Conservation (phyloP, 2,797 vertebrate species). For the Pipistrellus pygmaeus region DNA sequence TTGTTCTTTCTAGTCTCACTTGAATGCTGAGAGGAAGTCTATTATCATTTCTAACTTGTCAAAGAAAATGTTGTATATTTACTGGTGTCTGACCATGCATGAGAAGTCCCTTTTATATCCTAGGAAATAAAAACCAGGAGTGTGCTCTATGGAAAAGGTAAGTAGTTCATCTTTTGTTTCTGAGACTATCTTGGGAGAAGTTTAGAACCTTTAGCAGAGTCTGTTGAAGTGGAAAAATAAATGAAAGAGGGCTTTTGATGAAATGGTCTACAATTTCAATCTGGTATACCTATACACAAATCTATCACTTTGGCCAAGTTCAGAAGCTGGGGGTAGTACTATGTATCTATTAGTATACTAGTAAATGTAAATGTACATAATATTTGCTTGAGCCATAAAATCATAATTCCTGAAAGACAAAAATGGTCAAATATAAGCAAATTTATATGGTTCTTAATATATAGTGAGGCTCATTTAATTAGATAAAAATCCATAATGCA, state of each 20-base stretch:
- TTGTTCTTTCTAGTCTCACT: neutral
- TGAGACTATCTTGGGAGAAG: neutral
- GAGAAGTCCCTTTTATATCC: neutral
- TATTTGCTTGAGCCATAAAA: neutral
- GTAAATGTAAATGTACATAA: neutral
- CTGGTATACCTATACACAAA: neutral
- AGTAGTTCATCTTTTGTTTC: neutral
- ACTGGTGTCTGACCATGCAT: neutral
- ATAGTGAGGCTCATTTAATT: neutral
- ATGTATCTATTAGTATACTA: neutral
- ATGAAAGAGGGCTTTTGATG: neutral
- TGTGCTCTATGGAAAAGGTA: neutral
- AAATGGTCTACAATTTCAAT: neutral
- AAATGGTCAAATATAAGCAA: constrained; percentile 5
- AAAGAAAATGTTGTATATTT: neutral
- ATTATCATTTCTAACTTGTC: constrained; percentile 22
- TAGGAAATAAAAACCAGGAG: neutral
- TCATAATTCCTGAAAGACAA: neutral
- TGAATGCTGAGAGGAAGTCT: neutral
- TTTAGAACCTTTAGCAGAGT: neutral
- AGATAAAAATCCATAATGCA: neutral
- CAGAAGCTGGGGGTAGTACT: neutral
- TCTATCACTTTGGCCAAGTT: neutral
- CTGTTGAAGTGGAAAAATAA: neutral
- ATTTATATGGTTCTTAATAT: neutral